phyloP scores from a whole-genome alignment of 2,888 invertebrate species.

The Aporophyla nigra region DNA sequence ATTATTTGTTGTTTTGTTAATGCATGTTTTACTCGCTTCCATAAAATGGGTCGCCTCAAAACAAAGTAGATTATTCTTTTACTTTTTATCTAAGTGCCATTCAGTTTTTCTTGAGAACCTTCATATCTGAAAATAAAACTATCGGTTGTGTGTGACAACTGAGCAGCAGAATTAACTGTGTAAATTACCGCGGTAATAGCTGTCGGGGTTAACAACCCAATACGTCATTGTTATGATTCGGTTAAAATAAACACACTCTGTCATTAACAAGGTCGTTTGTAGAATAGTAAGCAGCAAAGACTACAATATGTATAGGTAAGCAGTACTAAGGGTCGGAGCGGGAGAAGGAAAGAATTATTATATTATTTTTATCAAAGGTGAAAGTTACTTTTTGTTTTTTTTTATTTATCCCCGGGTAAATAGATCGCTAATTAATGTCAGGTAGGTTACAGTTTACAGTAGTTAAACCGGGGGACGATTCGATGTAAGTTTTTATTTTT shows the following conservation, averaged over 20 bases:
- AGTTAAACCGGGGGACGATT: neutral
- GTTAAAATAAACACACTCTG: constrained; percentile 40
- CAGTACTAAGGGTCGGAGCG: neutral
- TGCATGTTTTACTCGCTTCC: neutral
- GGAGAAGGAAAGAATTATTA: neutral
- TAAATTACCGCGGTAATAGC: neutral
- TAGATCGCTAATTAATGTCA: neutral
- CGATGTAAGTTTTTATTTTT: constrained; percentile 1
- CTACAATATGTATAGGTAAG: too few relatives aligned
- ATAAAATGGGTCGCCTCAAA: neutral
- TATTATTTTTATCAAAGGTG: neutral
- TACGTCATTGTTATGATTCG: constrained; percentile 34
- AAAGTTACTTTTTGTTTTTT: neutral
- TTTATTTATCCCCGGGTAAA: neutral
- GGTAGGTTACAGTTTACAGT: neutral
- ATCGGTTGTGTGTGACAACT: neutral
- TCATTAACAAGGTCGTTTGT: constrained; percentile 44
- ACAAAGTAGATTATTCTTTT: neutral
- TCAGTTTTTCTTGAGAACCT: neutral
- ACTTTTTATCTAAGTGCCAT: neutral
- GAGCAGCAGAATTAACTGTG: neutral
- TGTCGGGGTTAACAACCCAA: constrained; percentile 33
- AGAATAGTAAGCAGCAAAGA: constrained; percentile 7
- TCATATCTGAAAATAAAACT: constrained; percentile 1
- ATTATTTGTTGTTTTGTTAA: neutral